A percentile compares a stretch with the other conserved stretches of the same genome.
Conservation (phyloP, 2,797 vertebrate species). For the Selene dorsalis region DNA sequence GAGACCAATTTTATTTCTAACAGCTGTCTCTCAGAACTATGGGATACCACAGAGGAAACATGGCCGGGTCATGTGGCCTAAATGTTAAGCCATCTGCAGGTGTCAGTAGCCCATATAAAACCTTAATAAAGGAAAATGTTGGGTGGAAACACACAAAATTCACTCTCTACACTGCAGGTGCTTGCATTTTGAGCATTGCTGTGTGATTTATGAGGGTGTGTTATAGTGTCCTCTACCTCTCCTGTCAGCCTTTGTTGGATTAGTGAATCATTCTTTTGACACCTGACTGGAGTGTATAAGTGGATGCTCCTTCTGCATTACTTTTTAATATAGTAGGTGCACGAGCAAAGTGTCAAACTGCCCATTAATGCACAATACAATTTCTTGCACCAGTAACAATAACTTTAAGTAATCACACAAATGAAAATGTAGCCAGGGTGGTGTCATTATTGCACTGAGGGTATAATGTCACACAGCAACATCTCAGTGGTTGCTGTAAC, state of each 20-base stretch:
- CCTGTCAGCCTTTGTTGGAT: constrained; percentile 38
- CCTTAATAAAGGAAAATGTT: constrained; percentile 38
- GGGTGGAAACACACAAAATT: constrained; percentile 4
- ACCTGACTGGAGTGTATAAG: neutral
- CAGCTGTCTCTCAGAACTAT: neutral
- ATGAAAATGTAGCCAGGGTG: neutral
- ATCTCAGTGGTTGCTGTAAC: neutral
- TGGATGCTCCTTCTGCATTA: neutral
- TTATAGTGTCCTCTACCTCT: constrained; percentile 29
- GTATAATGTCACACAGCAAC: neutral
- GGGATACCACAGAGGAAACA: neutral
- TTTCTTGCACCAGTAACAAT: neutral
- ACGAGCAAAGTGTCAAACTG: neutral
- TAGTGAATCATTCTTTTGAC: constrained; percentile 43
- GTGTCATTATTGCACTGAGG: neutral
- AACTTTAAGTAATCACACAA: neutral
- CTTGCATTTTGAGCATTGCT: constrained; percentile 20
- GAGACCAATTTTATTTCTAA: neutral
- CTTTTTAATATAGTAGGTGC: neutral
- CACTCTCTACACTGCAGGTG: constrained; percentile 7
- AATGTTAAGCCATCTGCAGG: constrained; percentile 8
- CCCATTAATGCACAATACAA: neutral
- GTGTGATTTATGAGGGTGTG: constrained; percentile 23
- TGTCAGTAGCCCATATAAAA: constrained; percentile 37
- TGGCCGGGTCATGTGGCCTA: neutral